Evolutionary conservation across 2,888 invertebrate genomes (phyloP).

Genomic region (Platycheirus albimanus): DNA sequence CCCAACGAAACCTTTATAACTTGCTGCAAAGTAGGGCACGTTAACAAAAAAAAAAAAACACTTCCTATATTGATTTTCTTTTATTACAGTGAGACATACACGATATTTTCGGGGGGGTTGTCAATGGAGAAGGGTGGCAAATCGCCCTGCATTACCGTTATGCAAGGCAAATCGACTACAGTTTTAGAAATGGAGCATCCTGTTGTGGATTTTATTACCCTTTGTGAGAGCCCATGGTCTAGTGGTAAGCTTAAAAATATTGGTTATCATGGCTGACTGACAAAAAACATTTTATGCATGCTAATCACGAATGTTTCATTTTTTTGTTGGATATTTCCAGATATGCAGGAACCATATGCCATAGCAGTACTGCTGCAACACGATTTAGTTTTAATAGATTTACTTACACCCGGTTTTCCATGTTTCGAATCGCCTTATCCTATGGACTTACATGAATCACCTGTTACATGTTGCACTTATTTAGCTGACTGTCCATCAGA

Average conservation of each 20-base stretch:
- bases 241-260: constrained; percentile 86
- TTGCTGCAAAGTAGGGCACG: constrained; percentile 32
- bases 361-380: constrained; percentile 98
- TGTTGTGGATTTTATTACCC: constrained; percentile 97
- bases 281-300: neutral
- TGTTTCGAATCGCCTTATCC: constrained; percentile 99
- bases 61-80: constrained; percentile 44
- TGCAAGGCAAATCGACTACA: constrained; percentile 97
- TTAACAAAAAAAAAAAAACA: neutral
- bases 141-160: constrained; percentile 97
- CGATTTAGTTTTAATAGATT: constrained; percentile 98
- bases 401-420: constrained; percentile 97
- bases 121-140: constrained; percentile 94
- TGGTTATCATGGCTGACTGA: neutral
- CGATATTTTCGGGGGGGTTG: constrained; percentile 98
- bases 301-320: constrained; percentile 30
- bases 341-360: constrained; percentile 98
- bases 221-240: constrained; percentile 97
- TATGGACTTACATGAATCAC: constrained; percentile 99
- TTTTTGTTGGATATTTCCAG: constrained; percentile 83
- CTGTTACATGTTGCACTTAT: constrained; percentile 98
- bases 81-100: constrained; percentile 91
- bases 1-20: neutral
- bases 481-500: constrained; percentile 99
- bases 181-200: constrained; percentile 99